These are phyloP conservation scores for Calyptommatus sinebrachiatus DNA, from an alignment of 2,113 vertebrate species.

Conservation along the genomic window DNA sequence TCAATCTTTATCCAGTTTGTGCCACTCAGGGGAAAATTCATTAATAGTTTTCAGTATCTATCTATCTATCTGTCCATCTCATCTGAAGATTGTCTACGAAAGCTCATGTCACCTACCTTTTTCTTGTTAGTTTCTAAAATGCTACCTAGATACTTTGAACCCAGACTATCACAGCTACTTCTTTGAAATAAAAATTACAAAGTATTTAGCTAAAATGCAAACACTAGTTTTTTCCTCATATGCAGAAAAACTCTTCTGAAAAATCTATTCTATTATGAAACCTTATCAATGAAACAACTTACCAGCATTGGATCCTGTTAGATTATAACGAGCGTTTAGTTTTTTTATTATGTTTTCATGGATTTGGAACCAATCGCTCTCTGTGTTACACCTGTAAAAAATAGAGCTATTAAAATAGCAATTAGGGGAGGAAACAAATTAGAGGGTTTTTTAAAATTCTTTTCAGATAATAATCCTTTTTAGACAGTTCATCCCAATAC, in stretches of 20 bases:
- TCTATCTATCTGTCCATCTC: too few relatives aligned
- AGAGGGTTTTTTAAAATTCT: neutral
- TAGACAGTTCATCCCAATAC: neutral
- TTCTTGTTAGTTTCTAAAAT: too few relatives aligned
- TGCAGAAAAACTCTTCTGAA: too few relatives aligned
- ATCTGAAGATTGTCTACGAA: too few relatives aligned
- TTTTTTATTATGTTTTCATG: slow-evolving; percentile 98
- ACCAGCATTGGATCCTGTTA: slow-evolving; percentile 96
- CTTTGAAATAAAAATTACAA: too few relatives aligned
- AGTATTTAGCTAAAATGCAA: too few relatives aligned
- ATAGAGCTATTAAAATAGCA: slow-evolving; percentile 22
- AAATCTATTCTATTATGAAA: too few relatives aligned
- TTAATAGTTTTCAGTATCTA: neutral
- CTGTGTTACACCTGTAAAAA: slow-evolving; percentile 89
- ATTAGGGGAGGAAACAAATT: neutral
- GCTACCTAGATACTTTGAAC: too few relatives aligned
- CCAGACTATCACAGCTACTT: too few relatives aligned
- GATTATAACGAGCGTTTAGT: slow-evolving; percentile 91
- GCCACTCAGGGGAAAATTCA: neutral
- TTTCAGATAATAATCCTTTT: neutral
- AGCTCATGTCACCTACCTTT: too few relatives aligned
- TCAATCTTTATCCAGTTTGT: neutral
- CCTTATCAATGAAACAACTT: slow-evolving; percentile 42
- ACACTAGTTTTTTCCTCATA: too few relatives aligned
- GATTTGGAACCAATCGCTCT: slow-evolving; percentile 96